Percentiles rank a stretch among this genome's conserved stretches.
phyloP scores from a whole-genome alignment of 2,888 invertebrate genomes.

The Drosophila imparisetae region DNA sequence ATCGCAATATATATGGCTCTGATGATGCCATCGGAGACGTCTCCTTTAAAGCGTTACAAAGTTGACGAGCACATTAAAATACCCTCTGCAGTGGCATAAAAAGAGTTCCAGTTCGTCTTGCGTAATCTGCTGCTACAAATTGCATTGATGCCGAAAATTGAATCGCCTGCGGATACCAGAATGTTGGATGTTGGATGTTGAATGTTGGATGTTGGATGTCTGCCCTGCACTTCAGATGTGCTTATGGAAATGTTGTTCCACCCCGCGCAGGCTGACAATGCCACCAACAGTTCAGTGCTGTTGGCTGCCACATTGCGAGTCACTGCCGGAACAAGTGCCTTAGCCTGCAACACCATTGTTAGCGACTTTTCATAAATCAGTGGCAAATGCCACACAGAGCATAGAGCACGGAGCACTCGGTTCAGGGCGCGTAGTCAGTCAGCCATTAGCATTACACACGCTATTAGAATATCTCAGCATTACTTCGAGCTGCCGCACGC shows the following conservation, averaged over 20 bases:
- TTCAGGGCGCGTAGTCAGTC: constrained; percentile 22
- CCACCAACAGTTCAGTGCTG: neutral
- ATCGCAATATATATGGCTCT: neutral
- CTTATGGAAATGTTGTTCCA: neutral
- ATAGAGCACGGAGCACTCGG: constrained; percentile 6
- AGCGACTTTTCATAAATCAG: constrained; percentile 68
- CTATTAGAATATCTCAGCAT: constrained; percentile 77
- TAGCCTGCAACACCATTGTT: neutral
- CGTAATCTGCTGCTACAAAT: constrained; percentile 46
- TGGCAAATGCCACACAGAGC: constrained; percentile 48
- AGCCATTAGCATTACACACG: constrained; percentile 77
- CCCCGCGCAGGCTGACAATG: neutral
- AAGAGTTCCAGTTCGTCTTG: neutral
- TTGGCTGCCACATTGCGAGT: constrained; percentile 2
- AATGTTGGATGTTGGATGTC: neutral
- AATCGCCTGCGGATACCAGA: constrained; percentile 22
- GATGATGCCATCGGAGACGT: neutral
- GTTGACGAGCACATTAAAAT: neutral
- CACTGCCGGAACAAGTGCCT: constrained; percentile 11
- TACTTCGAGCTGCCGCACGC: constrained; percentile 53
- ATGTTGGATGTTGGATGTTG: neutral
- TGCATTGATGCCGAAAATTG: constrained; percentile 52
- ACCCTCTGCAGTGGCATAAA: neutral
- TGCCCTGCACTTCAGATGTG: constrained; percentile 4
- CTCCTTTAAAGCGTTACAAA: neutral